Evolutionary conservation across 2,888 invertebrate genomes (phyloP), one percentile per base, ranked within the genome.

Genomic region (Leucozona laternaria): DNA sequence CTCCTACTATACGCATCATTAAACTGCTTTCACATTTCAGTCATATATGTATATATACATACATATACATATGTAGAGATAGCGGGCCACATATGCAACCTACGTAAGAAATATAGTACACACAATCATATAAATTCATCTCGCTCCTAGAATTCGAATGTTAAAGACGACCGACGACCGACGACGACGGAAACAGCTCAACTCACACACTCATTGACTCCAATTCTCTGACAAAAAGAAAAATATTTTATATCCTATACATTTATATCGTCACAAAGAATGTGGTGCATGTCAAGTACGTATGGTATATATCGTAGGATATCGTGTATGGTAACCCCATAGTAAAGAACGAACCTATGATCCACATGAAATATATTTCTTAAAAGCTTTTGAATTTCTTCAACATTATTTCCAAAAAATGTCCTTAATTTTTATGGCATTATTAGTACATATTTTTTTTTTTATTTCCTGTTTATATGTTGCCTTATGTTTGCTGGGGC

Each of bases 1-100:
- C 53, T 68, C 53, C 53, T 53, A 37, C 53, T 53, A 37, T 53
- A 10, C 53, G 68, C 68, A 68, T 68, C 68, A 68, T 68, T 68
- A 68, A 68, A 25, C 68, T 53, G 53, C 68, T 68, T 53, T 68
- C 50, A 34, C 34, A 68, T 68, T 53, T 28, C 15, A 53, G n/a
- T 45, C 17, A 60, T 15, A 22, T 53, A 50, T 48, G 15, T 43
- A n/a, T n/a, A n/a, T n/a, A 28, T 28, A 31, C 28, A 31, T 31
- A 31, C 8, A 31, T 31, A 8, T 31, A 31, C 5, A 28, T 6
- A 15, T 11, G 25, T 31, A 45, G 17, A 7, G 4, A 25, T 43
- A 15, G 8, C 25, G 22, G 22, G 5, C 62, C 11, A 62, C 43
- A 22, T 34, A 34, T 28, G 5, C 31, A 8, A 40, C 40, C 15